These are phyloP conservation scores for Cataglyphis rosenhaueri DNA, from an alignment of 2,888 invertebrate genomes.

Conservation along the genomic window DNA sequence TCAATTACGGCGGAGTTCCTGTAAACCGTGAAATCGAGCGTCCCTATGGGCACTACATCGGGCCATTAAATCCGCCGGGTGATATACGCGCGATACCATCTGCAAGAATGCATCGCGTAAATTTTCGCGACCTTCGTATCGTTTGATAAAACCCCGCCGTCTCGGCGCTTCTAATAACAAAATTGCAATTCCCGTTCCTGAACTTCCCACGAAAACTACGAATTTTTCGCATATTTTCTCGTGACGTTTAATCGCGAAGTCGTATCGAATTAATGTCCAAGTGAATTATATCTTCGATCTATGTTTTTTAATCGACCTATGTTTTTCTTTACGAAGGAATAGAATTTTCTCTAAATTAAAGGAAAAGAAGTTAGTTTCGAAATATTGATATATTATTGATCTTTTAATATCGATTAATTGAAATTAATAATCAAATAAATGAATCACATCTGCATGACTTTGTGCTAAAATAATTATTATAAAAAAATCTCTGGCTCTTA, in stretches of 20 bases:
- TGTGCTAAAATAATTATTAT: not conserved
- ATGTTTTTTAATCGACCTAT: not conserved
- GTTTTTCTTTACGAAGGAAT: not conserved
- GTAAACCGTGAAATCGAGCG: slow-evolving; percentile 66
- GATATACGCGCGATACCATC: slow-evolving; percentile 62
- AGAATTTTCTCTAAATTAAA: not conserved
- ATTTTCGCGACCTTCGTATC: slow-evolving; percentile 54
- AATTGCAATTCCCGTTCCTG: slow-evolving; percentile 44
- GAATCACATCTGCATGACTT: not conserved
- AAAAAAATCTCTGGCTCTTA: not conserved
- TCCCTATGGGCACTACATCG: slow-evolving; percentile 39
- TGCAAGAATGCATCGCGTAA: slow-evolving; percentile 58
- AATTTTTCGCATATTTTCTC: slow-evolving; percentile 27
- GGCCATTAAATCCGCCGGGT: slow-evolving; percentile 57
- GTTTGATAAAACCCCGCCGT: slow-evolving; percentile 63
- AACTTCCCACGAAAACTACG: not conserved
- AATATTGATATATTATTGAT: not conserved
- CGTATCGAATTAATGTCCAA: slow-evolving; percentile 1
- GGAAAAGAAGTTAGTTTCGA: not conserved
- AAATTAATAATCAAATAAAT: not conserved
- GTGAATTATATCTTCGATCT: slow-evolving; percentile 22
- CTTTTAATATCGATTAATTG: not conserved
- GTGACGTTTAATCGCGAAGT: slow-evolving; percentile 22
- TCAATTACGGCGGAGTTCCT: slow-evolving; percentile 63
- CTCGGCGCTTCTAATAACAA: slow-evolving; percentile 55